Evolutionary conservation across 1,140 invertebrate genomes (phyloP), one percentile per base, ranked within the genome.

Genomic region (Dendrolimus punctatus): DNA sequence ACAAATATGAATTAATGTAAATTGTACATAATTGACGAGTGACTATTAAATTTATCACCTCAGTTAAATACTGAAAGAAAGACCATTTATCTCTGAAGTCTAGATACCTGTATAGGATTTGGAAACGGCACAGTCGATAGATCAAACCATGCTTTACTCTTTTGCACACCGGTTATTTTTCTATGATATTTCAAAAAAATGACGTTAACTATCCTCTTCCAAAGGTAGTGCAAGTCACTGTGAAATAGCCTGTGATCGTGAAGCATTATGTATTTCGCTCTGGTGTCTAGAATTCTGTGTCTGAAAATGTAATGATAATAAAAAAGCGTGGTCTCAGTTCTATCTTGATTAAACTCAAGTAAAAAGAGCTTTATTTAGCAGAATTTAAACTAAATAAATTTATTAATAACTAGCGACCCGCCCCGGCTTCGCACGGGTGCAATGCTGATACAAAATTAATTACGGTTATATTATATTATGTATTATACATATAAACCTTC

Each of bases 181-280:
- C 75, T 71, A 62, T 91, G 90, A 64, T 89, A 84, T 47, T 88
- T 87, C 10, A 95, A 82, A 54, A 95, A 95, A n/a, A 95, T 71
- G 0, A 93, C 91, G 62, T 93, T 93, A 3, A 94, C 88, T 36
- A 94, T 92, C 59, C 91, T 88, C 44, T 92, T 94, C 94, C 94
- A 95, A 6, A 95, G 64, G 62, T 94, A 93, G 63, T 91, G 88
- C 57, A 93, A 81, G n/a, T 92, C 87, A 48, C 88, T 80, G 10
- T 82, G 74, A 53, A 95, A 91, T 0, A 95, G 74, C 40, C 92
- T 85, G 42, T 86, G 73, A 70, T 95, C 93, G 58, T 94, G 88
- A 0, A 94, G 74, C 39, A 94, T 73, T 39, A 95, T 78, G 60
- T 91, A 95, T 58, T 90, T 91, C 6, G 91, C 90, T 73, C 90